phyloP scores from a whole-genome alignment of 2,888 invertebrate genomes.

The Tipula helvola region DNA sequence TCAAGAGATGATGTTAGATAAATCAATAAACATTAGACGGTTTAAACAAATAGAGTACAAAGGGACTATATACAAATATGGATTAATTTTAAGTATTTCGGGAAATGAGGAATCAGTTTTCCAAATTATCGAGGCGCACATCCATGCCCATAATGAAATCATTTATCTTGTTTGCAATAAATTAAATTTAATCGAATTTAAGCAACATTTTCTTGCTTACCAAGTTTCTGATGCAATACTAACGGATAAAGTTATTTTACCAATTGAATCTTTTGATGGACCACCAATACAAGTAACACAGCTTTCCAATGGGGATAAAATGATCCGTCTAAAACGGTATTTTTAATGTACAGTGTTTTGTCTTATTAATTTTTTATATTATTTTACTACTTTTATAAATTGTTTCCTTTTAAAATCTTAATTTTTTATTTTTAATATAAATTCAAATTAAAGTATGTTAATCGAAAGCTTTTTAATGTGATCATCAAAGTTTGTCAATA shows the following conservation, averaged over 20 bases:
- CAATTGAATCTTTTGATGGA: neutral
- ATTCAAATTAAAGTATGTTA: no score
- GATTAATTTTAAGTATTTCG: neutral
- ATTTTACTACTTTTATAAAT: no score
- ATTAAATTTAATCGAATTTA: no score
- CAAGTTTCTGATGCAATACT: neutral
- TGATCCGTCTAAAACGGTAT: neutral
- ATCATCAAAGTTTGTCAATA: no score
- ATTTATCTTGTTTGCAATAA: no score
- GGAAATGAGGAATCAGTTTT: neutral
- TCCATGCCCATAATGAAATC: neutral
- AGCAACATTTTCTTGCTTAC: no score
- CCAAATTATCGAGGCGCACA: neutral
- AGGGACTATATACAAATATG: neutral
- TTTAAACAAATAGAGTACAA: neutral
- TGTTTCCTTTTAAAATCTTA: no score
- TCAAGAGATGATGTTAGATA: no score
- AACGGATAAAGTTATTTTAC: neutral
- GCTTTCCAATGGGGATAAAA: neutral
- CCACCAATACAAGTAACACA: neutral
- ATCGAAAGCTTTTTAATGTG: no score
- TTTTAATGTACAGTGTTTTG: no score
- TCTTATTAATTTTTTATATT: no score
- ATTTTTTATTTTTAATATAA: no score
- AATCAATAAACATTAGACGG: neutral